Conservation (phyloP, 2,888 invertebrate genomes). For the Eupeodes luniger region DNA sequence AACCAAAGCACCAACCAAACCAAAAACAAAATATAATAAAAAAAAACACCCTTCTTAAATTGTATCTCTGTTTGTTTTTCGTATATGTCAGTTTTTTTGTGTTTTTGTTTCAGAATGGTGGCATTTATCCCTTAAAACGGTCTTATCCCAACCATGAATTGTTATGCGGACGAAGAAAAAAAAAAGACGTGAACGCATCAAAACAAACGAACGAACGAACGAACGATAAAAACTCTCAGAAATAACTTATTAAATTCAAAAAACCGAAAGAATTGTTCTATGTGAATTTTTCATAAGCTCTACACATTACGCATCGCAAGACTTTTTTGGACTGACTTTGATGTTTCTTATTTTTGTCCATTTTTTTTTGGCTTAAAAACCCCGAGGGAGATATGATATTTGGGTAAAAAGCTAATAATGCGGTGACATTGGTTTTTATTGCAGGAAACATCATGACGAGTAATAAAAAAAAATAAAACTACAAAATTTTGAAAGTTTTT, state of each 20-base stretch:
- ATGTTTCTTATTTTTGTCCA: not conserved
- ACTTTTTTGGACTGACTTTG: constrained; percentile 25
- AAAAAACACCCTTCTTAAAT: constrained; percentile 13
- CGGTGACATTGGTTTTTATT: constrained; percentile 36
- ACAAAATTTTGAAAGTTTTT: constrained; percentile 34
- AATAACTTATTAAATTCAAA: constrained; percentile 52
- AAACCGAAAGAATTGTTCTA: constrained; percentile 37
- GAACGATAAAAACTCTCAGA: not conserved
- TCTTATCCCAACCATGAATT: constrained; percentile 45
- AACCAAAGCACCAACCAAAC: not conserved
- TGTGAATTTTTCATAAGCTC: constrained; percentile 56
- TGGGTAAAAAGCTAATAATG: constrained; percentile 50
- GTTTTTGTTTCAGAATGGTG: not conserved
- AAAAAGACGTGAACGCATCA: not conserved
- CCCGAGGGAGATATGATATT: constrained; percentile 9
- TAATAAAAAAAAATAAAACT: not conserved
- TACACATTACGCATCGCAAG: constrained; percentile 20
- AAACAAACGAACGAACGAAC: not conserved
- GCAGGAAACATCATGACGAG: constrained; percentile 27
- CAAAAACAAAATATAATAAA: not conserved
- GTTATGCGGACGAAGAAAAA: constrained; percentile 9
- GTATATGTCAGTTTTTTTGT: not conserved
- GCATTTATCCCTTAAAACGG: constrained; percentile 41
- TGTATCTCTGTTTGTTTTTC: constrained; percentile 12
- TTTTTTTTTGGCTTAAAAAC: not conserved